Evolutionary conservation across 2,113 vertebrate genomes (phyloP).

Genomic region (Ciconia boyciana): DNA sequence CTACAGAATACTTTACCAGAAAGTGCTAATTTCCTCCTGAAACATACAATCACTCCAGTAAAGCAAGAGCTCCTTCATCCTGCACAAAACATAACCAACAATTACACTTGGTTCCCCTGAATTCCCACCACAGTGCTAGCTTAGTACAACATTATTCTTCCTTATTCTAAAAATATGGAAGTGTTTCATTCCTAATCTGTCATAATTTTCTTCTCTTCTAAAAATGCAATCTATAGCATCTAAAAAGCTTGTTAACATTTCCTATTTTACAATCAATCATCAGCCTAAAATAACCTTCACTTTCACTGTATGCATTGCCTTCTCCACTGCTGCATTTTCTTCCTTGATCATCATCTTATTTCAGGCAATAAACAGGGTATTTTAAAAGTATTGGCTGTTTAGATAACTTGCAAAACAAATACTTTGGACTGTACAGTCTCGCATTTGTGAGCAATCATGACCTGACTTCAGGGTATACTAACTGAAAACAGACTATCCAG

Average conservation of each 20-base stretch:
- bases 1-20: neutral
- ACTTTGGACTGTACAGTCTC: neutral
- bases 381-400: neutral
- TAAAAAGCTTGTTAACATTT: neutral
- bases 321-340: neutral
- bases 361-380: neutral
- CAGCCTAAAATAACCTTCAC: conserved; percentile 12
- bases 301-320: neutral
- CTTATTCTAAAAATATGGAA: neutral
- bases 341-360: neutral
- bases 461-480: neutral
- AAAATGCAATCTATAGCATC: neutral
- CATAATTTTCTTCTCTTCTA: neutral
- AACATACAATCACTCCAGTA: neutral
- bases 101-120: neutral
- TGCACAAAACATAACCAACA: neutral
- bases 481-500: neutral
- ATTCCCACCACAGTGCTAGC: neutral
- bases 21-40: neutral
- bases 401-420: neutral
- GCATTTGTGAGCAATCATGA: neutral
- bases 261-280: neutral
- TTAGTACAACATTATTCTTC: neutral
- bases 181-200: neutral
- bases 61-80: neutral